Conservation (phyloP, 2,888 invertebrate species). For the Tenthredo notha region DNA sequence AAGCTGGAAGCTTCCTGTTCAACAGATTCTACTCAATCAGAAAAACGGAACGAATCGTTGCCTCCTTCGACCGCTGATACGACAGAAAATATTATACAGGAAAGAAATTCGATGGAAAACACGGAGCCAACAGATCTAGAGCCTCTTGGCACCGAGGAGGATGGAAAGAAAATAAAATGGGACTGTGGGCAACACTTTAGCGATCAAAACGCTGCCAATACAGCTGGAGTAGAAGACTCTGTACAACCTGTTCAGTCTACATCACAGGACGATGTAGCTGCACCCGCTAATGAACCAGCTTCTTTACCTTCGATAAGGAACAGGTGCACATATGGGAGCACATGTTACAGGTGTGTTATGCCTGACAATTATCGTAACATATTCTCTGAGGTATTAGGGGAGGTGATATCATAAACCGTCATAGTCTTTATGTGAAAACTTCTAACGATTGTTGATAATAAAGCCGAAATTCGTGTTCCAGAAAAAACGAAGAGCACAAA, state of each 20-base stretch:
- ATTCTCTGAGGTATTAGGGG: neutral
- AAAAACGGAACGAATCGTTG: neutral
- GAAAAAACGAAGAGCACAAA: constrained; percentile 83
- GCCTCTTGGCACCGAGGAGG: constrained; percentile 55
- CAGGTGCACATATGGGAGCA: constrained; percentile 83
- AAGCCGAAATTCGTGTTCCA: constrained; percentile 70
- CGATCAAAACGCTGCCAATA: constrained; percentile 48
- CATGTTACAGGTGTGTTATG: constrained; percentile 82
- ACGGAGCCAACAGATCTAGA: neutral
- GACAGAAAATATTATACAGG: neutral
- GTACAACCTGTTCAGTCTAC: neutral
- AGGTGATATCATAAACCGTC: neutral
- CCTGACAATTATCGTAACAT: neutral
- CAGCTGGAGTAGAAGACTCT: neutral
- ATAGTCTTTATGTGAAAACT: neutral
- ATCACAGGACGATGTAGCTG: constrained; percentile 49
- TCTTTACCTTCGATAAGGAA: constrained; percentile 72
- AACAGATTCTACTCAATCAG: neutral
- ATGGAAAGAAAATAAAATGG: constrained; percentile 64
- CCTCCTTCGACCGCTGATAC: neutral
- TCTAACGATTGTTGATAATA: neutral
- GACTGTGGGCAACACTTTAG: constrained; percentile 61
- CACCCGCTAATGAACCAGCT: constrained; percentile 23
- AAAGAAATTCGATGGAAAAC: neutral
- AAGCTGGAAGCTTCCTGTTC: neutral